Base-by-base conservation (phyloP, 2,888 invertebrate species). In the Dynastes grantii region DNA sequence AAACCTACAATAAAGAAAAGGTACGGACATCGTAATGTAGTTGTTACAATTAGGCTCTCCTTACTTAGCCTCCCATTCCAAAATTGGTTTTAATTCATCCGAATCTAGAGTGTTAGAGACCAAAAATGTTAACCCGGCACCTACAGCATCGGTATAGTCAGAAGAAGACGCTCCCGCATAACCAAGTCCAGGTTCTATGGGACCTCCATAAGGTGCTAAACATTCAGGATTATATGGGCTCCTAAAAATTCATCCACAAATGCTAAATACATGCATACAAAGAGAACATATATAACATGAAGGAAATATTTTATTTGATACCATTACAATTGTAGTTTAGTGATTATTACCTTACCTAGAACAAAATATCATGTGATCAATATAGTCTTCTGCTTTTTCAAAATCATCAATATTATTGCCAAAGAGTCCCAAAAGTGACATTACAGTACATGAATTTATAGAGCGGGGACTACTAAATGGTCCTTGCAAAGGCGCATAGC, bases 161-260 rank as follows among this genome's bases (percentile, higher is more conserved):
- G 88, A 87, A 45, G 89, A 87, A 51, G 91, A 91, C 85, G 91
- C 94, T n/a, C 96, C 98, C 37, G 97, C 98, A 53, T 98, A 91
- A 0, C 94, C 93, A 76, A 97, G 90, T 80, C 94, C 95, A 0
- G 98, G 96, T 82, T 96, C 93, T 8, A 97, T 91, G 1, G 97
- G 97, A 0, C 97, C 98, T 45, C 97, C 98, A 90, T 94, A 98
- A 0, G 93, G 90, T 0, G 95, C 95, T 78, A 97, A 89, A 87
- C 98, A 99, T 0, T 90, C 88, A 2, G 91, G 88, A 84, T 90
- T 87, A 84, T 90, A 92, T 0, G 92, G 90, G 79, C 91, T 91
- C 83, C 92, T 93, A 79, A 76, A 87, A 85, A 79, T 37, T 45
- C 11, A 45, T 8, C 1, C 8, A 32, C 61, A 68, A 32, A 79